A percentile compares a stretch with the other conserved stretches of the same genome.
Conservation (phyloP, 2,797 vertebrate species). For the Australoheros facetus region DNA sequence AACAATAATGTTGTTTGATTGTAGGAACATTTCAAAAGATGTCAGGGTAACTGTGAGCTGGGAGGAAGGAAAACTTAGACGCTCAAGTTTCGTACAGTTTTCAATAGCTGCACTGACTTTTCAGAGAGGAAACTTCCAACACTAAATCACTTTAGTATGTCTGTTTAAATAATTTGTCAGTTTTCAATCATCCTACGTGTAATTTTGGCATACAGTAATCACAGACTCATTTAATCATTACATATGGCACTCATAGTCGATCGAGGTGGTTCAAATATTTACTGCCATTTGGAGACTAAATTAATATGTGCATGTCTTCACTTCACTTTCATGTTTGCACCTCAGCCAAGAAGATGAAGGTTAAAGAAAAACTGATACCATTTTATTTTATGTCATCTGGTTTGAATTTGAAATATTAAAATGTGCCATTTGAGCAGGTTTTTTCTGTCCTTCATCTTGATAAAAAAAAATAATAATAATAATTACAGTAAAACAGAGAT, state of each 20-base stretch:
- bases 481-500: not conserved
- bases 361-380: slow-evolving; percentile 1
- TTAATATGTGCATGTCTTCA: not conserved
- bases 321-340: not conserved
- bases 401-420: slow-evolving; percentile 5
- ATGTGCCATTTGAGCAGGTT: not conserved
- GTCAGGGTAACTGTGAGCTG: not conserved
- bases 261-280: not conserved
- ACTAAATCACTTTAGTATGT: not conserved
- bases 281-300: not conserved
- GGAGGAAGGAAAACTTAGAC: not conserved
- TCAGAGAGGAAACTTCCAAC: not conserved
- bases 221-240: not conserved
- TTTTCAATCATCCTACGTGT: not conserved
- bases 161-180: not conserved
- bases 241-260: not conserved
- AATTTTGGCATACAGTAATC: not conserved
- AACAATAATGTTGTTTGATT: not conserved
- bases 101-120: not conserved
- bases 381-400: slow-evolving; percentile 1
- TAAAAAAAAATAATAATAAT: not conserved
- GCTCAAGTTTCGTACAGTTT: not conserved
- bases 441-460: not conserved
- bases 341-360: not conserved
- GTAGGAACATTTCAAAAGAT: not conserved